Percentiles rank a stretch among this genome's conserved stretches.
These are phyloP conservation scores for Tuberolachnus salignus DNA, from an alignment of 2,888 invertebrate species.

Conservation along the genomic window DNA sequence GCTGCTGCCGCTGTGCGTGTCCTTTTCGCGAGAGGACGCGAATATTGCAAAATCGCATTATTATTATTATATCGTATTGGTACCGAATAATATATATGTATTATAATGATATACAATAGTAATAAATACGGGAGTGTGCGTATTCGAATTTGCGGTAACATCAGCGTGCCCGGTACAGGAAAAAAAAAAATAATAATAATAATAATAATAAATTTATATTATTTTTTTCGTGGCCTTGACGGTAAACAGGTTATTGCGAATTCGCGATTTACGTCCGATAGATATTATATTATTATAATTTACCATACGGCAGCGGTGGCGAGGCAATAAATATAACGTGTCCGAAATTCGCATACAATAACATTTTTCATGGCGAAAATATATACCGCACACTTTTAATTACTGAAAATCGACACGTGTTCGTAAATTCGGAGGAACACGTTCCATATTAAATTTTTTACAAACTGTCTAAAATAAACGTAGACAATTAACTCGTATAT, in stretches of 20 bases:
- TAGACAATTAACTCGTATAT: too few relatives aligned
- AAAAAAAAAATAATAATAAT: conserved; percentile 28
- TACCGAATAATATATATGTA: neutral
- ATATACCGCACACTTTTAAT: too few relatives aligned
- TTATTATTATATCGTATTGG: conserved; percentile 1
- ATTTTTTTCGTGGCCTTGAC: conserved; percentile 32
- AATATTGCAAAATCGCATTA: conserved; percentile 32
- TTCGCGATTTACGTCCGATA: conserved; percentile 12
- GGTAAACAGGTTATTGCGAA: conserved; percentile 41
- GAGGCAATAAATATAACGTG: conserved; percentile 23
- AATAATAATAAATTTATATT: too few relatives aligned
- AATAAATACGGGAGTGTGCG: neutral
- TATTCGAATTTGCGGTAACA: conserved; percentile 33
- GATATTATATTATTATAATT: conserved; percentile 6
- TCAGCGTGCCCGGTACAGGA: conserved; percentile 17
- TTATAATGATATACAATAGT: neutral
- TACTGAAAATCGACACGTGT: too few relatives aligned
- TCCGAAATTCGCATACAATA: neutral
- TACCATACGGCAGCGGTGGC: conserved; percentile 8
- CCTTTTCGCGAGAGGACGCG: conserved; percentile 41
- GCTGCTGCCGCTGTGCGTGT: conserved; percentile 27
- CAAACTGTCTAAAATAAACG: too few relatives aligned
- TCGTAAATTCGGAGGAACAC: too few relatives aligned
- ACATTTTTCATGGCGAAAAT: conserved; percentile 15
- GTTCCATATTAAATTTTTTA: too few relatives aligned